phyloP scores from a whole-genome alignment of 2,113 vertebrate species.

The Porphyrio hochstetteri region DNA sequence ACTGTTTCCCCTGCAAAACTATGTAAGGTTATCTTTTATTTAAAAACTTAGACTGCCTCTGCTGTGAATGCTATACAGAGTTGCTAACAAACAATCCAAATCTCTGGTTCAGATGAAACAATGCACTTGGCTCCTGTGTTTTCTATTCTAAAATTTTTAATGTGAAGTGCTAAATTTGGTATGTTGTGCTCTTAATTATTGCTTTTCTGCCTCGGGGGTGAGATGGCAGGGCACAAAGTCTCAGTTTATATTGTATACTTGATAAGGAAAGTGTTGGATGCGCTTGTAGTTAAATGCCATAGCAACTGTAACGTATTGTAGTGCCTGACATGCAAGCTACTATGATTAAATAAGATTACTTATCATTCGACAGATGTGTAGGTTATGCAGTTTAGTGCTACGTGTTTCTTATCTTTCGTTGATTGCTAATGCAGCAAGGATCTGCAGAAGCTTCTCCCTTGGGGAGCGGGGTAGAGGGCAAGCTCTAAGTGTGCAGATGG shows the following conservation, averaged over 20 bases:
- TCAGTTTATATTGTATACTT: not conserved
- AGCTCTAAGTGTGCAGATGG: constrained; percentile 19
- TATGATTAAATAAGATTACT: not conserved
- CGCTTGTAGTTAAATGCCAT: not conserved
- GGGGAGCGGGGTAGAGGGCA: not conserved
- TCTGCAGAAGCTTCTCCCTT: constrained; percentile 31
- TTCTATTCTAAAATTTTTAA: not conserved
- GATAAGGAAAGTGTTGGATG: not conserved
- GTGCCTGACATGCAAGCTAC: not conserved
- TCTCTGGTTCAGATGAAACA: not conserved
- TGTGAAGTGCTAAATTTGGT: not conserved
- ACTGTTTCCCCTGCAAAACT: not conserved
- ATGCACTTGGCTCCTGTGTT: not conserved
- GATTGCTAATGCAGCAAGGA: not conserved
- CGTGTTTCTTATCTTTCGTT: not conserved
- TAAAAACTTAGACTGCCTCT: not conserved
- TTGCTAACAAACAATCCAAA: not conserved
- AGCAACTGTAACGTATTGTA: not conserved
- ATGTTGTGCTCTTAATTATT: not conserved
- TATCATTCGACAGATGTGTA: not conserved
- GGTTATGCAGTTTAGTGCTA: not conserved
- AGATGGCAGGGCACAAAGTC: constrained; percentile 25
- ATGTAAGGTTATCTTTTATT: not conserved
- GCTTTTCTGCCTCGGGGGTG: not conserved
- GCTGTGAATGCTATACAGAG: not conserved